phyloP scores from a whole-genome alignment of 1,140 invertebrate species.

The Zaprionus capensis region DNA sequence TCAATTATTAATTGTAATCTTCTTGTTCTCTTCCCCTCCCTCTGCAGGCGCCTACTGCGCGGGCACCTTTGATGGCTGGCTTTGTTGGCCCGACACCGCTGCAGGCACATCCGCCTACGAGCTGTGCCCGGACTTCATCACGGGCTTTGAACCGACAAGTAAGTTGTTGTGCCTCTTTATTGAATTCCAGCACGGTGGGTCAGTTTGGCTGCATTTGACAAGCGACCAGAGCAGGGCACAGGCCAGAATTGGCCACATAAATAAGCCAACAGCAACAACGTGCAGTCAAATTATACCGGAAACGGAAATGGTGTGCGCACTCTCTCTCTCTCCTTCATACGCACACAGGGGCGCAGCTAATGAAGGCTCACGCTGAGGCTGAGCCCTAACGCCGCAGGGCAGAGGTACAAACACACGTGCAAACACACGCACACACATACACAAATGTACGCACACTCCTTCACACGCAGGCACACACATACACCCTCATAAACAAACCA shows the following conservation, averaged over 20 bases:
- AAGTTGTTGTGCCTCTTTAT: slow-evolving; percentile 81
- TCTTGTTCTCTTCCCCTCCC: not conserved
- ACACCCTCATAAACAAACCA: slow-evolving; percentile 26
- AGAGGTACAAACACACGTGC: slow-evolving; percentile 1
- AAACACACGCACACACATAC: not conserved
- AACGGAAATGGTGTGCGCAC: slow-evolving; percentile 36
- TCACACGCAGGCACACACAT: slow-evolving; percentile 3
- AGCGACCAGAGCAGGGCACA: slow-evolving; percentile 8
- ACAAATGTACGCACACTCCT: not conserved
- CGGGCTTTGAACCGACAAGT: slow-evolving; percentile 89
- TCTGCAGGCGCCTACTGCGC: slow-evolving; percentile 87
- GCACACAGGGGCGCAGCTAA: slow-evolving; percentile 3
- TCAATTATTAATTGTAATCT: slow-evolving; percentile 24
- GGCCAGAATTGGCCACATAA: slow-evolving; percentile 14
- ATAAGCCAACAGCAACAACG: slow-evolving; percentile 13
- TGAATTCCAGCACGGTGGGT: slow-evolving; percentile 37
- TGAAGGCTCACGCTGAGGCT: slow-evolving; percentile 17
- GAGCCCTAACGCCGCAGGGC: slow-evolving; percentile 13
- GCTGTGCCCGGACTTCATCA: slow-evolving; percentile 91
- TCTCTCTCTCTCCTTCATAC: not conserved
- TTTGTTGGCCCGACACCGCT: slow-evolving; percentile 93
- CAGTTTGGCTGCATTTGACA: slow-evolving; percentile 33
- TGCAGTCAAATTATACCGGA: slow-evolving; percentile 32
- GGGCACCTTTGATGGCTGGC: slow-evolving; percentile 93
- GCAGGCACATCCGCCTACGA: slow-evolving; percentile 89